phyloP scores from a whole-genome alignment of 2,113 vertebrate genomes.

The Megaceryle maxima region DNA sequence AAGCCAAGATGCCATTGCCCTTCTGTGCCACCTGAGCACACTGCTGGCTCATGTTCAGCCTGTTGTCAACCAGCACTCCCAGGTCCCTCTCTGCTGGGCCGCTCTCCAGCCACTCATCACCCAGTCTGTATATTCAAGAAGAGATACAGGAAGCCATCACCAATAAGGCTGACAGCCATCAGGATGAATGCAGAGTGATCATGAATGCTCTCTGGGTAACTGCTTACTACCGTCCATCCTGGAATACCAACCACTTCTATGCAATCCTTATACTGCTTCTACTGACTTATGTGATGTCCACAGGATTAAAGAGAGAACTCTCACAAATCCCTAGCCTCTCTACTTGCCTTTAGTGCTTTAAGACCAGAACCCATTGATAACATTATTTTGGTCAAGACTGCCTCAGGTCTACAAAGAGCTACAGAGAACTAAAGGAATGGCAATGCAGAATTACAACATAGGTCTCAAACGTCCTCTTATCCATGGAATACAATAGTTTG shows the following conservation, averaged over 20 bases:
- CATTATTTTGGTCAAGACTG: not conserved
- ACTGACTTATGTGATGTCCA: rapidly evolving
- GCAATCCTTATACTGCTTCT: not conserved
- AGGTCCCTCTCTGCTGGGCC: no score
- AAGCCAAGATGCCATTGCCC: no score
- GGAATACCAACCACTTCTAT: not conserved
- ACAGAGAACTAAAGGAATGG: not conserved
- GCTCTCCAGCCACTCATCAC: no score
- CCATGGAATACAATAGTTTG: not conserved
- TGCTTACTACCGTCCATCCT: not conserved
- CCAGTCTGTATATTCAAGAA: not conserved
- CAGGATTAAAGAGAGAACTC: not conserved
- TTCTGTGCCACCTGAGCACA: no score
- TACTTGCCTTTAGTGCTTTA: not conserved
- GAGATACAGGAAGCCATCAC: not conserved
- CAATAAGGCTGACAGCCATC: not conserved
- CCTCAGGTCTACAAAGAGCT: not conserved
- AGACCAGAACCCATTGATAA: not conserved
- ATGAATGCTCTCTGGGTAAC: not conserved
- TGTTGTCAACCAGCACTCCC: no score
- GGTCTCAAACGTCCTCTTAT: not conserved
- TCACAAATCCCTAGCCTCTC: not conserved
- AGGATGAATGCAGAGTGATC: not conserved
- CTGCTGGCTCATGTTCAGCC: no score
- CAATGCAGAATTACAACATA: not conserved